phyloP scores from a whole-genome alignment of 2,888 invertebrate species.

The Ligdia adustata region DNA sequence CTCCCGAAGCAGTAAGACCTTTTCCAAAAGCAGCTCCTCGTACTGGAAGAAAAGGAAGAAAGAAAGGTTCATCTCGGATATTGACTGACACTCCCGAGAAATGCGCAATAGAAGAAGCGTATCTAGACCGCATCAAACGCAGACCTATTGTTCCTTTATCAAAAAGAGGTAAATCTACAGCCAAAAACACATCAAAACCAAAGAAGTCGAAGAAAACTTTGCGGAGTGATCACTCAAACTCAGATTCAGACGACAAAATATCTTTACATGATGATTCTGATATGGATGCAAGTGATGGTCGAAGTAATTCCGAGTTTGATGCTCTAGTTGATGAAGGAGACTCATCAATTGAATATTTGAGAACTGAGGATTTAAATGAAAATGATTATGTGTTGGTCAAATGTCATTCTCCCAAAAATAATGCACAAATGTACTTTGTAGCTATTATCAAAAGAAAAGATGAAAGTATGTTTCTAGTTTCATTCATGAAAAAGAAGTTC shows the following conservation, averaged over 20 bases:
- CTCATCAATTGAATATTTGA: not conserved
- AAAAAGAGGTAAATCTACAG: constrained; percentile 14
- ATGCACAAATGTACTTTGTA: not conserved
- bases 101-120: constrained; percentile 20
- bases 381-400: not conserved
- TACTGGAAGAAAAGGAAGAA: constrained; percentile 19
- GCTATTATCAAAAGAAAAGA: not conserved
- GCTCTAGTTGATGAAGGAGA: not conserved
- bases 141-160: constrained; percentile 14
- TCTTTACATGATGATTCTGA: constrained; percentile 15
- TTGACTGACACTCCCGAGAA: constrained; percentile 23
- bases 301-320: constrained; percentile 4
- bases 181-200: constrained; percentile 4
- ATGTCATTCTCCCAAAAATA: not conserved
- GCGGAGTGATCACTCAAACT: constrained; percentile 16
- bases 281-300: constrained; percentile 6
- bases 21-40: constrained; percentile 24
- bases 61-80: constrained; percentile 15
- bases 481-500: not conserved
- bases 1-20: constrained; percentile 22
- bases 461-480: not conserved
- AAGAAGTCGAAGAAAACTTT: constrained; percentile 8
- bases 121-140: constrained; percentile 22
- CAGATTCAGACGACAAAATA: constrained; percentile 23
- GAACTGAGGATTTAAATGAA: not conserved